Percentiles rank a stretch among this genome's conserved stretches.
Evolutionary conservation across 1,140 invertebrate genomes (phyloP).

Genomic region (Arctopsyche grandis): DNA sequence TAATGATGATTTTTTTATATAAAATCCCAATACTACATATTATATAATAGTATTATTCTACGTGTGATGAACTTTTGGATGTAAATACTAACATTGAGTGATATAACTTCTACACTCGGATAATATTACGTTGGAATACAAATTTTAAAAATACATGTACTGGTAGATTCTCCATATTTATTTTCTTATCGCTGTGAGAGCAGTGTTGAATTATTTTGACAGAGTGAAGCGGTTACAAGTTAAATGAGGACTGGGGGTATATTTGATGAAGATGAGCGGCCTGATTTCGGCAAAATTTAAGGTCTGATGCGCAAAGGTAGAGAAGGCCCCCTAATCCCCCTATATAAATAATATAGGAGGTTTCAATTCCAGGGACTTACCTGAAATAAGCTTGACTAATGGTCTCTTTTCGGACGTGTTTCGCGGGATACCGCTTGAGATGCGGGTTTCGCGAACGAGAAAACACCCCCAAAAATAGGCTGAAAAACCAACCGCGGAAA

Average conservation of each 20-base stretch:
- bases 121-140: too few relatives aligned
- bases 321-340: conserved; percentile 28
- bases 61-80: too few relatives aligned
- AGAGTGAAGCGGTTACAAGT: conserved; percentile 20
- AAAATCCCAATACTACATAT: too few relatives aligned
- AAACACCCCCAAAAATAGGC: background rate
- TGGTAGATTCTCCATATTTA: background rate
- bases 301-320: conserved; percentile 4
- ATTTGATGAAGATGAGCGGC: conserved; percentile 17
- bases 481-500: too few relatives aligned
- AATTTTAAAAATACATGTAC: too few relatives aligned
- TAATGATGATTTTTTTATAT: too few relatives aligned
- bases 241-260: background rate
- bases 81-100: too few relatives aligned
- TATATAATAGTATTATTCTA: too few relatives aligned
- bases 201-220: conserved; percentile 19
- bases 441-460: background rate
- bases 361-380: conserved; percentile 43
- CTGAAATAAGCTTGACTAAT: conserved; percentile 43
- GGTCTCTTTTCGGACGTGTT: conserved; percentile 37
- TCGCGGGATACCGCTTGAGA: background rate
- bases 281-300: conserved; percentile 36
- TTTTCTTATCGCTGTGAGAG: background rate
- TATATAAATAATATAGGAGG: conserved; percentile 42
- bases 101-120: too few relatives aligned